phyloP scores from a whole-genome alignment of 1,140 invertebrate species.

The Mya arenaria region DNA sequence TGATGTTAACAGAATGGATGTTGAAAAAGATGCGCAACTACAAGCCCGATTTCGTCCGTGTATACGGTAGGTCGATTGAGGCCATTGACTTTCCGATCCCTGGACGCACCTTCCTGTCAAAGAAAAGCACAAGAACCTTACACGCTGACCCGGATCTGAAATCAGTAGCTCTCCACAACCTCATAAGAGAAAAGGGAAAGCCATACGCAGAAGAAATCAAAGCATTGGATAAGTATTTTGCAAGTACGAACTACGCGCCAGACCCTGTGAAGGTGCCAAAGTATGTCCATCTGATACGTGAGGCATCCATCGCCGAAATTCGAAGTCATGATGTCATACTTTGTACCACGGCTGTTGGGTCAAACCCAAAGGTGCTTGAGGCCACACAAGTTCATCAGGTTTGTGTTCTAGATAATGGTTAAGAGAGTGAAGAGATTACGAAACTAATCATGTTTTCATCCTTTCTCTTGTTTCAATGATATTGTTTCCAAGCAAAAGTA shows the following conservation, averaged over 20 bases:
- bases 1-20: slow-evolving; percentile 59
- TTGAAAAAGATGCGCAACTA: slow-evolving; percentile 51
- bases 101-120: slow-evolving; percentile 40
- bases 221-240: slow-evolving; percentile 58
- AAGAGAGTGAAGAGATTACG: not conserved
- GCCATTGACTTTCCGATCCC: slow-evolving; percentile 66
- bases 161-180: slow-evolving; percentile 64
- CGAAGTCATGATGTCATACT: slow-evolving; percentile 62
- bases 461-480: not conserved
- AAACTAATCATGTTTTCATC: not conserved
- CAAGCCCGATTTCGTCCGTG: slow-evolving; percentile 64
- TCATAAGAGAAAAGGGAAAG: slow-evolving; percentile 65
- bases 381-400: slow-evolving; percentile 50
- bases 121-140: slow-evolving; percentile 30
- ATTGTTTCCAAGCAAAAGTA: not conserved
- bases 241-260: not conserved
- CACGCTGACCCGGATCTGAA: slow-evolving; percentile 46
- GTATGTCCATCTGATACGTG: slow-evolving; percentile 54
- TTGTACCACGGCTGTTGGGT: slow-evolving; percentile 58
- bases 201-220: slow-evolving; percentile 63
- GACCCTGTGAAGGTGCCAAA: slow-evolving; percentile 32
- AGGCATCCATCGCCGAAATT: slow-evolving; percentile 61
- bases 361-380: slow-evolving; percentile 53
- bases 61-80: slow-evolving; percentile 67
- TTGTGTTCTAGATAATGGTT: not conserved